These are phyloP conservation scores for Drosophila longiperda DNA, from an alignment of 2,888 invertebrate genomes.

Conservation along the genomic window DNA sequence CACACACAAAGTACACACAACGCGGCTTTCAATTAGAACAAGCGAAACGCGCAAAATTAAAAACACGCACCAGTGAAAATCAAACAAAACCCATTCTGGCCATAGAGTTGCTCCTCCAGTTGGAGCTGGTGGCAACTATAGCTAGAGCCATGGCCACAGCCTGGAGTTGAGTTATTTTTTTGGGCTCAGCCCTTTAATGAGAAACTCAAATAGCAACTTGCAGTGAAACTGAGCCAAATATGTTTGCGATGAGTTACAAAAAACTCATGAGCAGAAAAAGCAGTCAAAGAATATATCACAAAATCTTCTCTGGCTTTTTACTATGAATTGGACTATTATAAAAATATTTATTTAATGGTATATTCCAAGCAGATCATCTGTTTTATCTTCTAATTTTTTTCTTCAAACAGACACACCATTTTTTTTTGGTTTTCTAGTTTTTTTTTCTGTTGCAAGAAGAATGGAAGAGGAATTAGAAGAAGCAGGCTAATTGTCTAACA, in stretches of 20 bases:
- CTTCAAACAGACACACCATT: not conserved
- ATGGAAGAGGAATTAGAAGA: conserved; percentile 17
- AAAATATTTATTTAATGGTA: no score
- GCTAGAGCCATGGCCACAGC: conserved; percentile 3
- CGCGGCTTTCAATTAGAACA: conserved; percentile 79
- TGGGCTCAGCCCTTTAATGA: conserved; percentile 57
- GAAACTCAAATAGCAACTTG: conserved; percentile 69
- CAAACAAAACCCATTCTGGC: conserved; percentile 58
- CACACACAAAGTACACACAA: conserved; percentile 61
- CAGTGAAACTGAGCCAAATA: conserved; percentile 12
- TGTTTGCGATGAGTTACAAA: not conserved
- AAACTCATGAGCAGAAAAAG: not conserved
- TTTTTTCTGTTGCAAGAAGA: not conserved
- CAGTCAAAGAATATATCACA: not conserved
- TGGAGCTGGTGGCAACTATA: conserved; percentile 12
- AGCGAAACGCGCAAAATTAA: conserved; percentile 82
- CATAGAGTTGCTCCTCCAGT: conserved; percentile 15
- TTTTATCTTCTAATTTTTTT: conserved; percentile 2
- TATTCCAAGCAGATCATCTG: not conserved
- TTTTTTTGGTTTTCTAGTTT: not conserved
- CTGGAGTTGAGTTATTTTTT: conserved; percentile 9
- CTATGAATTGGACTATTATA: not conserved
- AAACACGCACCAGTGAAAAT: conserved; percentile 75
- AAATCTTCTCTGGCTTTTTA: not conserved
- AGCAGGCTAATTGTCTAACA: conserved; percentile 71